Evolutionary conservation across 1,140 invertebrate genomes (phyloP), one percentile per base, ranked within the genome.

Genomic region (Drosophila ficusphila): DNA sequence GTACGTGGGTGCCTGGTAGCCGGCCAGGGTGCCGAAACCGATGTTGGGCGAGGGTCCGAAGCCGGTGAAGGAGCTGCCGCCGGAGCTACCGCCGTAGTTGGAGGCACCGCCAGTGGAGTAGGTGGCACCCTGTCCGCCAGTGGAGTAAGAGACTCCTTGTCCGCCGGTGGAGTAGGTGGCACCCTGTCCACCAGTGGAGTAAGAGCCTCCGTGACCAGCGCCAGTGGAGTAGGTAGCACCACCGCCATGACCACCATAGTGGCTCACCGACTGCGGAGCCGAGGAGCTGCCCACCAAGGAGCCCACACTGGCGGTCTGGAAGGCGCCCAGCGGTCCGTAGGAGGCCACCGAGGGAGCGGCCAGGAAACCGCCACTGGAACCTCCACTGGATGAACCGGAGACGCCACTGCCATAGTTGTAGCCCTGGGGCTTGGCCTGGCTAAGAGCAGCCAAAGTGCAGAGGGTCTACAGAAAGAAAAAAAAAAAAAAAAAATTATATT

Each of bases 401-500:
- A 90, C 44, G 7, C 89, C 89, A 61, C 64, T 89, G 54, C 69
- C 79, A 48, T 90, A 90, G 57, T 89, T 90, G 41, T 90, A 90
- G 41, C 86, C 86, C 62, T 90, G 89, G 1, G 89, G 89, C 61
- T 90, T 90, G 70, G 76, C 83, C 23, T 72, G 60, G 14, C 69
- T 61, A n/a, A 90, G 36, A 29, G 69, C 64, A 21, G 68, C 12
- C 8, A 90, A 47, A 21, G 77, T 64, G 69, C 77, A 86, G 12
- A 90, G 62, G 27, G 78, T 79, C 89, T 90, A 23, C 6, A 27
- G 11, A 9, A 7, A 12, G 7, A 29, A 9, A 38, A 38, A 39
- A 23, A 52, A 36, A 41, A 16, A 49, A 8, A 34, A 29, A 27
- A 19, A 48, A 34, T 49, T 11, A 16, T 29, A 21, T 25, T 29